Conservation (phyloP, 2,797 vertebrate genomes). For the Molossus alvarezi region DNA sequence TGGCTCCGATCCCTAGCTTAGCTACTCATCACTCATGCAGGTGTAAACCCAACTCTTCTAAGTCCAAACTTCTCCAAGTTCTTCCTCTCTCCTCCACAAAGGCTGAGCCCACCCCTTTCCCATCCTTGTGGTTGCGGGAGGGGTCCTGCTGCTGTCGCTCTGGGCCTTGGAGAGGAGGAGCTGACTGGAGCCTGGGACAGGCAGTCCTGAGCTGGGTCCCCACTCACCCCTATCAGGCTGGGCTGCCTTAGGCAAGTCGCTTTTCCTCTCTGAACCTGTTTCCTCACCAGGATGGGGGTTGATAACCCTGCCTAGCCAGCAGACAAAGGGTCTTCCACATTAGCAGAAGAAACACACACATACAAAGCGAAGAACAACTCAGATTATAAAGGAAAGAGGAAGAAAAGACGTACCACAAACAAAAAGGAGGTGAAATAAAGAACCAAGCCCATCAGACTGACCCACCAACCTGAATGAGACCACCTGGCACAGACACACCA, state of each 20-base stretch:
- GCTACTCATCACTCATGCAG: not conserved
- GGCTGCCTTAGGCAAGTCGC: not conserved
- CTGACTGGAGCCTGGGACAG: not conserved
- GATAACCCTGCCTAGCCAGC: not conserved
- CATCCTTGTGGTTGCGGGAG: too few relatives aligned
- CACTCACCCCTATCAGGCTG: not conserved
- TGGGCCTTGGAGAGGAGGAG: accelerated
- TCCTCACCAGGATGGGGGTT: not conserved
- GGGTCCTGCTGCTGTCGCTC: not conserved
- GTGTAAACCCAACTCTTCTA: not conserved
- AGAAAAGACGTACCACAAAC: not conserved
- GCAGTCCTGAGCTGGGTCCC: not conserved
- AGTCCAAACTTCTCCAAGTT: not conserved
- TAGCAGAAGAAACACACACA: not conserved
- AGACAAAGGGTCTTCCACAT: not conserved
- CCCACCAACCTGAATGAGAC: not conserved
- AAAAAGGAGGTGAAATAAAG: not conserved
- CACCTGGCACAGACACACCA: not conserved
- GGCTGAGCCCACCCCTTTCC: not conserved
- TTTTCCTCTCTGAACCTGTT: not conserved
- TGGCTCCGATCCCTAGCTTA: not conserved
- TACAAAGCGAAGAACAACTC: not conserved
- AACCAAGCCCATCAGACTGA: not conserved
- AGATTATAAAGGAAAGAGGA: not conserved
- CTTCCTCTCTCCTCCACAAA: accelerated